phyloP scores from a whole-genome alignment of 2,797 vertebrate genomes.

The Pseudocheirus occidentalis region DNA sequence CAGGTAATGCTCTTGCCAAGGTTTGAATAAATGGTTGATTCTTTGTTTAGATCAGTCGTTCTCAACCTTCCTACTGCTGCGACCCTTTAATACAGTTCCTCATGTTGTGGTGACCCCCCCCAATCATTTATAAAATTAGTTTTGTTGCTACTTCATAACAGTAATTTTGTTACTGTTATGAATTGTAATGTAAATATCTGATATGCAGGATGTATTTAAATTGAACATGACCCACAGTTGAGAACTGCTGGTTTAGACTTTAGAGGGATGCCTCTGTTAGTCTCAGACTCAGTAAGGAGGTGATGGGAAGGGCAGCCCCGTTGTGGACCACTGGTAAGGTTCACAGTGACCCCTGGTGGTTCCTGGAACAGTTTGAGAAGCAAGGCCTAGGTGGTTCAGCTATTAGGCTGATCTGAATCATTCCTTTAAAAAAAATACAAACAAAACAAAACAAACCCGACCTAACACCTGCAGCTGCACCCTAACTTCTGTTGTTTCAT shows the following conservation, averaged over 20 bases:
- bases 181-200: too few relatives aligned
- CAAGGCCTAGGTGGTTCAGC: neutral
- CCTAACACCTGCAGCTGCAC: neutral
- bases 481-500: neutral
- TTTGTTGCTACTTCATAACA: too few relatives aligned
- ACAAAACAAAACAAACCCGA: neutral
- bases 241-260: too few relatives aligned
- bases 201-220: too few relatives aligned
- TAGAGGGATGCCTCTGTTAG: neutral
- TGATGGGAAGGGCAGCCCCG: neutral
- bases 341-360: slow-evolving; percentile 1
- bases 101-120: too few relatives aligned
- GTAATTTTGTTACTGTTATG: too few relatives aligned
- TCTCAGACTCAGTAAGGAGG: neutral
- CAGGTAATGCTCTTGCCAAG: neutral
- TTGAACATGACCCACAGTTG: too few relatives aligned
- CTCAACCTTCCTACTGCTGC: too few relatives aligned
- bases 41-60: too few relatives aligned
- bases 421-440: neutral
- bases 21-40: neutral
- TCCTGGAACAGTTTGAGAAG: neutral
- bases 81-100: too few relatives aligned
- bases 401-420: neutral
- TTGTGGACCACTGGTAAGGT: neutral
- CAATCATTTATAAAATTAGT: too few relatives aligned